These are phyloP conservation scores for Natrix natrix DNA, from an alignment of 2,797 vertebrate genomes.

Conservation along the genomic window DNA sequence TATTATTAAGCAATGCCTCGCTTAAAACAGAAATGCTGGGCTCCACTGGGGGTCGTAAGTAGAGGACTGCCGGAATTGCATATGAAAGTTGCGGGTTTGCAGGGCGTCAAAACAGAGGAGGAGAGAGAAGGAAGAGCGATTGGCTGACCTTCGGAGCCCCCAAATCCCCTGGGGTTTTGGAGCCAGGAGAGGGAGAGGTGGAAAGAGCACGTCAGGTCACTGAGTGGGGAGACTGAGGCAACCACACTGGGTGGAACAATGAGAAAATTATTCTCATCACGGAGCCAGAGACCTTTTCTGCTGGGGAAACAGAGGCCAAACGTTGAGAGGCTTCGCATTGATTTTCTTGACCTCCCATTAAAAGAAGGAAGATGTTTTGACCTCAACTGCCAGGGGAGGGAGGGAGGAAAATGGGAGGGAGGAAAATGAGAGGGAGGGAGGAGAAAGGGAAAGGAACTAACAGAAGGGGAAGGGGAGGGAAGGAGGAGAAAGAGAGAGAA, in stretches of 20 bases:
- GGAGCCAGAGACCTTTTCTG: background rate
- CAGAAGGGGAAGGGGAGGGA: too few relatives aligned
- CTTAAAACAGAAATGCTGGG: too few relatives aligned
- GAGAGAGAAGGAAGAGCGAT: background rate
- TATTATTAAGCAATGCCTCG: too few relatives aligned
- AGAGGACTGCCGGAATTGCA: background rate
- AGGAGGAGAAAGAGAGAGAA: too few relatives aligned
- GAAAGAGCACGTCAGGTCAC: background rate
- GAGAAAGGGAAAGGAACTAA: too few relatives aligned
- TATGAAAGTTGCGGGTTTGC: constrained; percentile 9
- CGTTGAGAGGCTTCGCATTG: background rate
- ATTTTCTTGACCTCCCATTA: background rate
- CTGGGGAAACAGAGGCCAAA: background rate
- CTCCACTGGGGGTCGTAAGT: too few relatives aligned
- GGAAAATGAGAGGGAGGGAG: too few relatives aligned
- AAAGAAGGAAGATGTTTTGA: background rate
- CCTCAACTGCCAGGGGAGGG: background rate
- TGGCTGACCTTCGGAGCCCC: constrained; percentile 26
- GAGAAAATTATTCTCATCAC: background rate
- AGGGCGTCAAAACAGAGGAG: constrained; percentile 15
- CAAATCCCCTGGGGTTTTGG: background rate
- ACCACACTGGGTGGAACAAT: background rate
- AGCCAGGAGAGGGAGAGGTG: background rate
- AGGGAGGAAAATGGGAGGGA: background rate
- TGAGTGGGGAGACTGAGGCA: background rate